These are phyloP conservation scores for Tragelaphus buxtoni DNA, from an alignment of 2,113 vertebrate species.

Conservation along the genomic window DNA sequence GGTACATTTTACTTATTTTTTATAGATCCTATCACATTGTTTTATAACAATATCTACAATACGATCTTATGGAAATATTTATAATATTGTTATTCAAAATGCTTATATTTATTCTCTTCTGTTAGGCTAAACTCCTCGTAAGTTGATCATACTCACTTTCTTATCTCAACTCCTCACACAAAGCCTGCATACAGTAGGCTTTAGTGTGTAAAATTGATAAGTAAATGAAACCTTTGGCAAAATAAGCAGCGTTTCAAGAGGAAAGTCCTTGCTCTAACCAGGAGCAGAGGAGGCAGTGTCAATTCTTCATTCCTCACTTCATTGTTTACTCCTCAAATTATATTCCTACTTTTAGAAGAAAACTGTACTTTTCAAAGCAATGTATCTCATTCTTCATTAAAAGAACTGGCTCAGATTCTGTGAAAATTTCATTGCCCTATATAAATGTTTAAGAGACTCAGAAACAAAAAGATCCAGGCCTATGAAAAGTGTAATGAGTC, in stretches of 20 bases:
- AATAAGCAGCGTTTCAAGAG: background rate
- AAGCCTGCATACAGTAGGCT: background rate
- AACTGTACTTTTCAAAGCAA: background rate
- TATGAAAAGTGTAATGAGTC: constrained; percentile 86
- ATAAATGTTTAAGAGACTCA: constrained; percentile 84
- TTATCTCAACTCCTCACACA: background rate
- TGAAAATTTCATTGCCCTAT: constrained; percentile 85
- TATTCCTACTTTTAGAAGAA: constrained; percentile 45
- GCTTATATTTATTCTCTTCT: background rate
- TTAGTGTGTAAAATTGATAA: background rate
- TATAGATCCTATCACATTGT: background rate
- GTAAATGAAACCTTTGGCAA: background rate
- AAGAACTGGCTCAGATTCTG: constrained; percentile 75
- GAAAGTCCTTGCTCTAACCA: background rate
- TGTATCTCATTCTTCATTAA: constrained; percentile 67
- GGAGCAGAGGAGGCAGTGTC: background rate
- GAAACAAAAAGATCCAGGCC: constrained; percentile 81
- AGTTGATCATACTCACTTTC: background rate
- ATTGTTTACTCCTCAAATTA: background rate
- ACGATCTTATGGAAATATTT: background rate
- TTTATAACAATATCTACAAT: background rate
- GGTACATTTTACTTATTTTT: background rate
- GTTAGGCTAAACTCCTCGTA: background rate
- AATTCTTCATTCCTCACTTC: constrained; percentile 30
- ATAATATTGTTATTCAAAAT: background rate